phyloP scores from a whole-genome alignment of 2,113 vertebrate genomes.

The Daphoenositta chrysoptera region DNA sequence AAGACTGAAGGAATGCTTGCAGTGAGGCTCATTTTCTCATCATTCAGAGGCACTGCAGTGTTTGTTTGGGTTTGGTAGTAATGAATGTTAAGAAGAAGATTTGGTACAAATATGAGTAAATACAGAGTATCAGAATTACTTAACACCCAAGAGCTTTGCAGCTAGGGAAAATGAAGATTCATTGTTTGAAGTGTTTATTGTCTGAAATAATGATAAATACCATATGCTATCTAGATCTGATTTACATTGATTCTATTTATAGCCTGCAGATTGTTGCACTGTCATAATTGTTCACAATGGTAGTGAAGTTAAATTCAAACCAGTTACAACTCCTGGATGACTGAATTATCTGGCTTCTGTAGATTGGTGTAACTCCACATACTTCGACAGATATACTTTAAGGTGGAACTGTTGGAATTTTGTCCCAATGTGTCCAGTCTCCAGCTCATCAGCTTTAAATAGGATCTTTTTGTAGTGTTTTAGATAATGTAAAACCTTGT shows the following conservation, averaged over 20 bases:
- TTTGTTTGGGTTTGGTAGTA: background rate
- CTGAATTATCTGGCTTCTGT: background rate
- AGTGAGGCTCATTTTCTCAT: background rate
- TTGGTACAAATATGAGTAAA: background rate
- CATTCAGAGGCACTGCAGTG: background rate
- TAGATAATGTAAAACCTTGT: background rate
- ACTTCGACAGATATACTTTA: background rate
- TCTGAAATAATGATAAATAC: background rate
- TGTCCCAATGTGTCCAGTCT: background rate
- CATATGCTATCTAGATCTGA: background rate
- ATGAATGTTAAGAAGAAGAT: background rate
- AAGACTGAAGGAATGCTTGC: background rate
- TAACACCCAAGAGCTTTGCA: background rate
- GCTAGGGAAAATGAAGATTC: background rate
- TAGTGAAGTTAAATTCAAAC: background rate
- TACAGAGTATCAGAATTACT: background rate
- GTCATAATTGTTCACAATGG: background rate
- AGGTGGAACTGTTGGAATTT: background rate
- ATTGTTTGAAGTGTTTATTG: background rate
- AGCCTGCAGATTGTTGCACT: background rate
- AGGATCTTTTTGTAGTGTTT: background rate
- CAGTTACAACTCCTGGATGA: background rate
- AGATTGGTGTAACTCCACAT: background rate
- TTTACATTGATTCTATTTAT: background rate
- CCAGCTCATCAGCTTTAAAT: background rate